Conservation (phyloP, 2,888 invertebrate species). For the Gryllus longicercus region DNA sequence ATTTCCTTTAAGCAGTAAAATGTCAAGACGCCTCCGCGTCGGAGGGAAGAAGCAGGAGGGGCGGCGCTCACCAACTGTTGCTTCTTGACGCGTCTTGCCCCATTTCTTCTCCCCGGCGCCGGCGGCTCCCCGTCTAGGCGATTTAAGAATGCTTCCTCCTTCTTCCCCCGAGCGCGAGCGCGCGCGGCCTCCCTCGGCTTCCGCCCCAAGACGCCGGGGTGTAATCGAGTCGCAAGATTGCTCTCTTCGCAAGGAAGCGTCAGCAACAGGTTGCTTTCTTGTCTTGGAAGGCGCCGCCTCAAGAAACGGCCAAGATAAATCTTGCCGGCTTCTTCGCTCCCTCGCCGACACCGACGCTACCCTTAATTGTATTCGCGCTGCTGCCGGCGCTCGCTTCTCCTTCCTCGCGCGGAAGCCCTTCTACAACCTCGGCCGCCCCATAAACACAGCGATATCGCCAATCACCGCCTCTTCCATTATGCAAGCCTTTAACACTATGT, state of each 20-base stretch:
- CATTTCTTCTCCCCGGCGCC: constrained; percentile 9
- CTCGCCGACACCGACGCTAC: neutral
- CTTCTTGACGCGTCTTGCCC: constrained; percentile 17
- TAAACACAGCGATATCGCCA: neutral
- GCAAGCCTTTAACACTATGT: neutral
- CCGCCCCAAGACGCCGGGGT: constrained; percentile 29
- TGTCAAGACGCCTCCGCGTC: neutral
- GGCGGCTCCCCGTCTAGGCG: neutral
- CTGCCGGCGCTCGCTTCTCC: too few relatives aligned
- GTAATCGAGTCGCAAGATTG: constrained; percentile 26
- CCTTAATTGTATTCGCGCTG: too few relatives aligned
- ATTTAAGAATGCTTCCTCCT: neutral
- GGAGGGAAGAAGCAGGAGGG: neutral
- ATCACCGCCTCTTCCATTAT: neutral
- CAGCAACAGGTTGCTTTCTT: constrained; percentile 21
- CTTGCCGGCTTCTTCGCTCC: neutral
- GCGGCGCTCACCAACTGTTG: neutral
- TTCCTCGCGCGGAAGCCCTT: too few relatives aligned
- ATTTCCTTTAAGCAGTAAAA: constrained; percentile 4
- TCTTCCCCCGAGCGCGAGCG: neutral
- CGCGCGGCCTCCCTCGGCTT: constrained; percentile 18
- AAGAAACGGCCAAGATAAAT: constrained; percentile 17
- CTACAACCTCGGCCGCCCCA: too few relatives aligned
- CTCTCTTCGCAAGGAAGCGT: constrained; percentile 22
- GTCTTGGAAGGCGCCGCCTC: neutral